These are phyloP conservation scores for Falco punctatus DNA, from an alignment of 2,113 vertebrate genomes.

Conservation along the genomic window DNA sequence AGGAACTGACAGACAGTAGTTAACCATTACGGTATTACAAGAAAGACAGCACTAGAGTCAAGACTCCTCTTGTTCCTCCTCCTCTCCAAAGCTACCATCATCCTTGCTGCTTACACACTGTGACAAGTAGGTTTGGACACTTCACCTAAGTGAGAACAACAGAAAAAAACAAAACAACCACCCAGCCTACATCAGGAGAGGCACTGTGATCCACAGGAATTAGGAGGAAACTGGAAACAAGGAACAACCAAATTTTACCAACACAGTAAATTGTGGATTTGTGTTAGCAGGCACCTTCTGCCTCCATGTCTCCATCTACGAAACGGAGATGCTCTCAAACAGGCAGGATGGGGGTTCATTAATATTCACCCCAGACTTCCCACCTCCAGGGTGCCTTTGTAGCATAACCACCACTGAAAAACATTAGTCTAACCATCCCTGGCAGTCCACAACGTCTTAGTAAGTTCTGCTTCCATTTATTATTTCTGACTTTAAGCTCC, in stretches of 20 bases:
- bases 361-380: background rate
- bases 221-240: background rate
- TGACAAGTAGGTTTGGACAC: background rate
- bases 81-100: background rate
- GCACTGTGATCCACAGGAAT: background rate
- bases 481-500: background rate
- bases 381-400: background rate
- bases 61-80: background rate
- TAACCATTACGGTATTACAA: background rate
- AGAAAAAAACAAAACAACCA: too few species aligned
- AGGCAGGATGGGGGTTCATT: accelerated
- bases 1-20: background rate
- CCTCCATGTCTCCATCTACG: background rate
- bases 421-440: background rate
- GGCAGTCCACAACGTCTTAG: background rate
- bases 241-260: background rate
- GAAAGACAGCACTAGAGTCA: background rate
- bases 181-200: background rate
- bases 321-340: background rate
- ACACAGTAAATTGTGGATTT: background rate
- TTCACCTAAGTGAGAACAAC: background rate
- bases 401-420: background rate
- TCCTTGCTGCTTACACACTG: background rate
- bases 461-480: background rate
- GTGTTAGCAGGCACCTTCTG: background rate